Base-by-base conservation (phyloP, 2,113 vertebrate genomes). In the Dipodomys ordii region DNA sequence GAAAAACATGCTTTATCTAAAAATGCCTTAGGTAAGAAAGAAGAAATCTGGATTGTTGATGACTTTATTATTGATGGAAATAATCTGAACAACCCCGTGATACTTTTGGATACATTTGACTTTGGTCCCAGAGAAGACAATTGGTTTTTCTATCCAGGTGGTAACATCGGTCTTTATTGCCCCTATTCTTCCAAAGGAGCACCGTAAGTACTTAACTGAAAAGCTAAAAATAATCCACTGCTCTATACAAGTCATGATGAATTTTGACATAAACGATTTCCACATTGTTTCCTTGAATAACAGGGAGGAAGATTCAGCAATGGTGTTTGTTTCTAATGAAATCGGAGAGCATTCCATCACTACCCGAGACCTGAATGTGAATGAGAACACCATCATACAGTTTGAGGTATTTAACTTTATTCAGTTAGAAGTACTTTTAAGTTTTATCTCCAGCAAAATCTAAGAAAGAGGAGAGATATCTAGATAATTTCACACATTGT, bases 11-110 rank as follows among this genome's bases (percentile, higher is more conserved):
- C 5, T 84, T 94, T 98, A 90, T 96, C 78, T 86, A 60, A 84
- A 94, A 92, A 89, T 92, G 20, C 92, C 95, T 35, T 95, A 99
- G 99, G 99, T 94, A 99, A 99, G 97, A 99, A 99, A 97, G 99
- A 99, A 98, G 99, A 99, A 96, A 99, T 99, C 84, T 99, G 99
- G 99, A 99, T 99, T 95, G 98, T 99, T 87, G 99, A 99, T 98
- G 98, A 99, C 96, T 99, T 99, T 96, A 99, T 99, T 94, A 99
- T 99, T 74, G 99, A 99, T 92, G 99, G 99, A 86, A 99, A 99
- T 97, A 99, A 99, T 57, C 60, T 99, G 74, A 98, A 99, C 97
- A 99, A 99, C 96, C 98, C 99, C 2, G 95, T 98, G 1, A 98
- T 99, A 93, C 98, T 99, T 85, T 97, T 98, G 91, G 99, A 99